A percentile compares a stretch with the other conserved stretches of the same genome.
These are phyloP conservation scores for Henricia sp. DNA, from an alignment of 53 echinoderm and acorn worm genomes.

Conservation along the genomic window DNA sequence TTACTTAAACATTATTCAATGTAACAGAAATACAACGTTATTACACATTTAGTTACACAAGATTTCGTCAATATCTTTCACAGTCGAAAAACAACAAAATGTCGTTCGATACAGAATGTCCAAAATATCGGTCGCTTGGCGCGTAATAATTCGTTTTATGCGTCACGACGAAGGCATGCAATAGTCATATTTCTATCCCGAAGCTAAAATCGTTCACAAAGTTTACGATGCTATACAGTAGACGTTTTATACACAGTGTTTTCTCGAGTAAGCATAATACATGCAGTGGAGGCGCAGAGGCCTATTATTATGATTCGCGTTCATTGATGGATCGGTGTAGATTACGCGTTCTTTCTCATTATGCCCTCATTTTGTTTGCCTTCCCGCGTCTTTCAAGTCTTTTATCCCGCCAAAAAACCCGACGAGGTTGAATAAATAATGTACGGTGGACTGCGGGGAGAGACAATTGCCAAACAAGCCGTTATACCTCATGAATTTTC, in stretches of 20 bases:
- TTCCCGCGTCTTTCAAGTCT: conserved; percentile 11
- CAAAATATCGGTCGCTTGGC: no score
- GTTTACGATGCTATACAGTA: conserved; percentile 6
- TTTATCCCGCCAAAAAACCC: conserved; percentile 6
- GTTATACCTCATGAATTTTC: neutral
- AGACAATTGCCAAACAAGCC: conserved; percentile 1
- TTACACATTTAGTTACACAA: no score
- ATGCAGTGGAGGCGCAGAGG: neutral
- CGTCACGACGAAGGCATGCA: neutral
- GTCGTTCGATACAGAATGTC: no score
- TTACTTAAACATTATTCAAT: no score
- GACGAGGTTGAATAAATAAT: conserved; percentile 31
- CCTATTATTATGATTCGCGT: neutral
- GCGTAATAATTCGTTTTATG: no score
- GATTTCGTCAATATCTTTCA: no score
- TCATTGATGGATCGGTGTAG: conserved; percentile 53
- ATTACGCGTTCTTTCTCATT: conserved; percentile 46
- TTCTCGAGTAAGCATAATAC: neutral
- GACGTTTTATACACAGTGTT: neutral
- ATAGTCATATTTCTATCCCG: conserved; percentile 1
- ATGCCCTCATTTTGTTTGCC: conserved; percentile 35
- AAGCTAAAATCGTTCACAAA: conserved; percentile 18
- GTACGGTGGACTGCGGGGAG: neutral
- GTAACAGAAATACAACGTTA: no score
- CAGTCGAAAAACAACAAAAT: no score